phyloP scores from a whole-genome alignment of 2,888 invertebrate species.

The Caenorhabditis uteleia region DNA sequence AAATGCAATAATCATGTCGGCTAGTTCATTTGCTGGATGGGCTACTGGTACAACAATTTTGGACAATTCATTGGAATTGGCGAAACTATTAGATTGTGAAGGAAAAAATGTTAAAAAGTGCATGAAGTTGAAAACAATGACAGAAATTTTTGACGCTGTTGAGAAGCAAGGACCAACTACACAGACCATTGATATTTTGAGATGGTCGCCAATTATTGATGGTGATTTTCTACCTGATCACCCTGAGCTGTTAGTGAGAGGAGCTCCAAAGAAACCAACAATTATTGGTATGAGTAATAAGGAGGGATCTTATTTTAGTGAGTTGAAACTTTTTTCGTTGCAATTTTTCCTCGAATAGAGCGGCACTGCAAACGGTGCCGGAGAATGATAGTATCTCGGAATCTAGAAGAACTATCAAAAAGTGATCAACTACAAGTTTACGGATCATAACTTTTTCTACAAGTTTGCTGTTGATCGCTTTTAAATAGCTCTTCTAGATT shows the following conservation, averaged over 20 bases:
- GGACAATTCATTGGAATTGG: slow-evolving; percentile 26
- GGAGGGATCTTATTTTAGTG: slow-evolving; percentile 50
- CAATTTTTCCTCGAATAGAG: no score
- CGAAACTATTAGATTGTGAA: slow-evolving; percentile 38
- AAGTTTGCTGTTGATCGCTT: no score
- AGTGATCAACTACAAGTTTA: no score
- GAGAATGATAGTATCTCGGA: background rate
- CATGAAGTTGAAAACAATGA: slow-evolving; percentile 40
- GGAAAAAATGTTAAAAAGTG: slow-evolving; percentile 37
- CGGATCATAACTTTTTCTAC: no score
- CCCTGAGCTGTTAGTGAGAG: slow-evolving; percentile 32
- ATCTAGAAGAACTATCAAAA: no score
- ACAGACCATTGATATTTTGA: slow-evolving; percentile 40
- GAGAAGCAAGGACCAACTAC: slow-evolving; percentile 25
- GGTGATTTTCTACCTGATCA: slow-evolving; percentile 49
- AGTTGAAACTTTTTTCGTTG: slow-evolving; percentile 4
- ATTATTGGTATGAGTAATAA: slow-evolving; percentile 53
- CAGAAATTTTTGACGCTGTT: slow-evolving; percentile 41
- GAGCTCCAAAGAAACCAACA: slow-evolving; percentile 49
- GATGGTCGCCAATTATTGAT: slow-evolving; percentile 54
- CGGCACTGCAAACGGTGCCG: no score
- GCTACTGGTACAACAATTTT: slow-evolving; percentile 44
- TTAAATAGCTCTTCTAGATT: no score
- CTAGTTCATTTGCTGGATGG: slow-evolving; percentile 49
- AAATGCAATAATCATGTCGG: slow-evolving; percentile 55